phyloP scores from a whole-genome alignment of 2,797 vertebrate genomes.

The Taenioides sp. region DNA sequence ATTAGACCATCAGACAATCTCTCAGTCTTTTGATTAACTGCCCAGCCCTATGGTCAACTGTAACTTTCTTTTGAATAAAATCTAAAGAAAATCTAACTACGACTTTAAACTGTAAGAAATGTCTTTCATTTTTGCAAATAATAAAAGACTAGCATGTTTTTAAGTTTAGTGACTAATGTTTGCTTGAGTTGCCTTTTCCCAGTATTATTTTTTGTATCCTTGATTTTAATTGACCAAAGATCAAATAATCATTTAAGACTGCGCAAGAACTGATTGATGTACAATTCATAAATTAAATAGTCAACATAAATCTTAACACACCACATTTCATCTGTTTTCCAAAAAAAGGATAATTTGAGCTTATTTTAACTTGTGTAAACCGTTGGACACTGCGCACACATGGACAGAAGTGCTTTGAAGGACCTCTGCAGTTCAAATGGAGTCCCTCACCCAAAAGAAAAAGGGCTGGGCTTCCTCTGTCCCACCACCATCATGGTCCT shows the following conservation, averaged over 20 bases:
- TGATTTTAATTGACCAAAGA: neutral
- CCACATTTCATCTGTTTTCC: constrained; percentile 1
- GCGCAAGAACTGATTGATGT: neutral
- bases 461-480: constrained; percentile 34
- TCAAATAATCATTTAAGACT: neutral
- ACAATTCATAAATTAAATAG: neutral
- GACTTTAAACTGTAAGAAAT: neutral
- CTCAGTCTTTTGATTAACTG: no score
- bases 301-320: neutral
- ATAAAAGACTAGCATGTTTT: neutral
- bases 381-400: constrained; percentile 72
- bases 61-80: neutral
- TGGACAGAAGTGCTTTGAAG: constrained; percentile 74
- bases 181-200: neutral
- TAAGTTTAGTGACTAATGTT: neutral
- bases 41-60: neutral
- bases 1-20: no score
- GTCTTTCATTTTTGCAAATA: neutral
- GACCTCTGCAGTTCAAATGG: constrained; percentile 61
- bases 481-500: constrained; percentile 12
- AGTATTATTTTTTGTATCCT: neutral
- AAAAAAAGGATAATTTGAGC: constrained; percentile 30
- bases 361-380: constrained; percentile 8
- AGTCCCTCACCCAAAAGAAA: constrained; percentile 55
- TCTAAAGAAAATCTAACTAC: neutral